Evolutionary conservation across 1,140 invertebrate species (phyloP).

Genomic region (Amphibalanus amphitrite): DNA sequence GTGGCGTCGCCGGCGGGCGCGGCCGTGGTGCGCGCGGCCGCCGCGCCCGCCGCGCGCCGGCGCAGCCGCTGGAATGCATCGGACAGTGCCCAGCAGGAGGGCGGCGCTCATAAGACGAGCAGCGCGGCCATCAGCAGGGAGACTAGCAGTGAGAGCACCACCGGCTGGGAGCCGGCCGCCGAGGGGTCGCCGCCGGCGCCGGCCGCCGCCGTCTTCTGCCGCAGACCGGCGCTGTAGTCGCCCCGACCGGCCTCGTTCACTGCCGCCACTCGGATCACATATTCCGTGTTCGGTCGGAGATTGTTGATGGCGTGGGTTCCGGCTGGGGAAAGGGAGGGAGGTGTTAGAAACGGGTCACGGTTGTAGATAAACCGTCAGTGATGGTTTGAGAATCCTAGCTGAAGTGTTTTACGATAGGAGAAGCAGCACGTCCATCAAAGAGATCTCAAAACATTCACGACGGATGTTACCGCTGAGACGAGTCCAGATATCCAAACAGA

Average conservation of each 20-base stretch:
- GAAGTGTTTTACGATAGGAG: not conserved
- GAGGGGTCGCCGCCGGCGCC: not conserved
- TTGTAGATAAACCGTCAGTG: not conserved
- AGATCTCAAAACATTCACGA: not conserved
- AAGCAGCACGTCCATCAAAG: not conserved
- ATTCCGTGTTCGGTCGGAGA: not conserved
- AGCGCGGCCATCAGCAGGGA: not conserved
- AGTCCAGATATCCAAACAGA: not conserved
- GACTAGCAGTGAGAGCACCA: not conserved
- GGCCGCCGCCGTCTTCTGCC: not conserved
- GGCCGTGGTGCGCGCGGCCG: too few relatives aligned
- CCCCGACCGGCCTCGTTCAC: not conserved
- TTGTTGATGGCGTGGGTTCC: not conserved
- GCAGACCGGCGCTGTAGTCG: not conserved
- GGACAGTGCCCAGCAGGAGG: not conserved
- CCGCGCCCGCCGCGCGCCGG: too few relatives aligned
- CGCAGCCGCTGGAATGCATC: not conserved
- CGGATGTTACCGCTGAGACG: not conserved
- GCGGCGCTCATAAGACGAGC: not conserved
- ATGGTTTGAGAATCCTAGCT: not conserved
- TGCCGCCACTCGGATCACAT: not conserved
- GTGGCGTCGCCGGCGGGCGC: too few relatives aligned
- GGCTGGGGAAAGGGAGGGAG: not conserved
- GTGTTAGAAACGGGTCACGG: too few relatives aligned
- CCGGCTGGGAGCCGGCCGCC: not conserved